phyloP scores from a whole-genome alignment of 2,113 vertebrate genomes.

The Aldabrachelys gigantea region DNA sequence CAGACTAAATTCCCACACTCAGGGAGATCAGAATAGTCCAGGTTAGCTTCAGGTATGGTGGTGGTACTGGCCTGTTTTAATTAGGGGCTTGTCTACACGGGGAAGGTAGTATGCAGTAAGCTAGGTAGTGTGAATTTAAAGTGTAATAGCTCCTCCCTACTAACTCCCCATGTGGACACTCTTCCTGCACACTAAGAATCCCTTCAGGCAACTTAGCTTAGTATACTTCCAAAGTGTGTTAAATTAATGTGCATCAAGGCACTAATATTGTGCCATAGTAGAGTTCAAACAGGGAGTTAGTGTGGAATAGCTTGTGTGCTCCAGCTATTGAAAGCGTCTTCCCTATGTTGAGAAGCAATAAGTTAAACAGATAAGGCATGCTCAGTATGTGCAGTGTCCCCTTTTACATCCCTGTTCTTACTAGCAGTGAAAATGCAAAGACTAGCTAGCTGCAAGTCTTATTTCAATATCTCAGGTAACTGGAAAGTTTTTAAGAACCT shows the following conservation, averaged over 20 bases:
- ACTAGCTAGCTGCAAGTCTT: not conserved
- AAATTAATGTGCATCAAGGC: not conserved
- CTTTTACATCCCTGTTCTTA: not conserved
- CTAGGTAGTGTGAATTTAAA: not conserved
- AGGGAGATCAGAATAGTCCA: not conserved
- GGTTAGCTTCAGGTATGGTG: not conserved
- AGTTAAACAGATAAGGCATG: not conserved
- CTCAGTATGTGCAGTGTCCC: not conserved
- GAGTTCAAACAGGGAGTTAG: not conserved
- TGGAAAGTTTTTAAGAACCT: not conserved
- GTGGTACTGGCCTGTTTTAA: not conserved
- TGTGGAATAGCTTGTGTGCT: not conserved
- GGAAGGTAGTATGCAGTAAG: not conserved
- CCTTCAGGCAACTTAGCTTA: not conserved
- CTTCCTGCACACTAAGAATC: not conserved
- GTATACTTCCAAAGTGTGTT: not conserved
- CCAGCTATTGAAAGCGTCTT: not conserved
- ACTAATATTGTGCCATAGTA: not conserved
- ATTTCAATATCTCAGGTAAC: conserved; percentile 6
- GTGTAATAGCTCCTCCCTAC: not conserved
- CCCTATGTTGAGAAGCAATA: not conserved
- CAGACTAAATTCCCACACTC: not conserved
- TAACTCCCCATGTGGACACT: not conserved
- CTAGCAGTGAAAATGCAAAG: not conserved
- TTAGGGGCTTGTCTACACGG: not conserved